Evolutionary conservation across 1,140 invertebrate species (phyloP), one percentile per base, ranked within the genome.

Genomic region (Heterodera carotae): DNA sequence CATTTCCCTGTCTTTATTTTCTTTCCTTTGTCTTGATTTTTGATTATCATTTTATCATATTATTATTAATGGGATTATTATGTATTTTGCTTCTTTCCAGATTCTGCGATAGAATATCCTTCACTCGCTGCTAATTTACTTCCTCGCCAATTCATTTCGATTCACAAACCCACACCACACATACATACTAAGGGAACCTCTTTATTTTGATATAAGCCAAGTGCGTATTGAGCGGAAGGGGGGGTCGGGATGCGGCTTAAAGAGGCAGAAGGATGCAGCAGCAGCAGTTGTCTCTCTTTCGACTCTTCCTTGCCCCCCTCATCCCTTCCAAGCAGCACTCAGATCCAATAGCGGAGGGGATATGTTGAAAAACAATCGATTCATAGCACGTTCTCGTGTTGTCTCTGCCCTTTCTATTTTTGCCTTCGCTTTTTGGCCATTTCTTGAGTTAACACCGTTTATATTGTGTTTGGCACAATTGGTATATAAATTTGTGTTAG

Each of bases 311-410:
- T 18, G 5, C 48, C 48, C 22, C 48, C 48, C 48, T 22, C 48
- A 22, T 43, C 39, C 39, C 22, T 18, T 56, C 48, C 48, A 56
- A 53, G 18, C 48, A 56, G 48, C 48, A 15, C 48, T 56, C 48
- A 22, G 48, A 56, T 56, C 48, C 48, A 4, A 56, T 56, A 56
- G 39, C 39, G 39, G 39, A 12, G 39, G 39, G 39, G 12, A 56
- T 56, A 56, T 56, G 48, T 56, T 56, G 48, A 56, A 56, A 56
- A 22, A 56, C 48, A 56, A 56, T 56, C 48, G 48, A 56, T 56
- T 56, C 48, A 2, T 43, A 43, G 39, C 48, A 56, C 48, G 18
- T 15, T 18, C 5, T 56, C 48, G 12, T 56, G 39, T 56, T 22
- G 48, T 56, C 15, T 56, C 48, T 56, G 48, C 48, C 48, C 48